A percentile compares a stretch with the other conserved stretches of the same genome.
These are phyloP conservation scores for Gymnocypris eckloni DNA, from an alignment of 2,797 vertebrate genomes.

Conservation along the genomic window DNA sequence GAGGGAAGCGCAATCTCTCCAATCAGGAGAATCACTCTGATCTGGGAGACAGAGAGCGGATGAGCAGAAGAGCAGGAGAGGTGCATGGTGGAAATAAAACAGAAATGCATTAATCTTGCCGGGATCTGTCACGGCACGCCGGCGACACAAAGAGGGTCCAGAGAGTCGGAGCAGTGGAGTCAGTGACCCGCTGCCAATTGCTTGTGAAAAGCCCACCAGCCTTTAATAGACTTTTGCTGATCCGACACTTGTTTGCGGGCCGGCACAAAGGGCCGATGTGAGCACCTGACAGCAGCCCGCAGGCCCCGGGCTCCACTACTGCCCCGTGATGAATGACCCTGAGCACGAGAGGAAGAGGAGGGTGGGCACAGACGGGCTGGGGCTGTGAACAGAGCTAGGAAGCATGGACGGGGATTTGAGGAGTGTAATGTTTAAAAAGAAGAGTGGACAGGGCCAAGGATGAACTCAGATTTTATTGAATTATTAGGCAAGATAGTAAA, in stretches of 20 bases:
- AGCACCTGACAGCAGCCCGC: slow-evolving; percentile 95
- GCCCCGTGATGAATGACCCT: slow-evolving; percentile 98
- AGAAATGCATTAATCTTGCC: slow-evolving; percentile 95
- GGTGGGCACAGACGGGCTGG: slow-evolving; percentile 68
- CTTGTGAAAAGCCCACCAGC: slow-evolving; percentile 99
- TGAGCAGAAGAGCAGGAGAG: slow-evolving; percentile 32
- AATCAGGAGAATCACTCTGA: neutral
- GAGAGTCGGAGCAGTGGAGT: slow-evolving; percentile 91
- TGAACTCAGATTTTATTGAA: neutral
- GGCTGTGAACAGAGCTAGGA: slow-evolving; percentile 12
- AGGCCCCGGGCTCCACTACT: slow-evolving; percentile 91
- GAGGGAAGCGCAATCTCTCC: neutral
- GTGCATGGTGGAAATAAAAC: slow-evolving; percentile 21
- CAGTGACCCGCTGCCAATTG: slow-evolving; percentile 99
- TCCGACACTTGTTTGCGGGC: slow-evolving; percentile 99
- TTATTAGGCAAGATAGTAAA: neutral
- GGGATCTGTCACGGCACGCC: slow-evolving; percentile 90
- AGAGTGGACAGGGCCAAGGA: slow-evolving; percentile 8
- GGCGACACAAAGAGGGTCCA: slow-evolving; percentile 86
- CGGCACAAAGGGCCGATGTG: slow-evolving; percentile 99
- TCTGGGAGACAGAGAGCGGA: slow-evolving; percentile 14
- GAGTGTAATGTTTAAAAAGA: slow-evolving; percentile 9
- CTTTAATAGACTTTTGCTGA: slow-evolving; percentile 99
- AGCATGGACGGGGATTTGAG: neutral
- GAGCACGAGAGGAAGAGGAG: slow-evolving; percentile 72